Evolutionary conservation across 2,113 vertebrate species (phyloP).

Genomic region (Chaetura pelagica): DNA sequence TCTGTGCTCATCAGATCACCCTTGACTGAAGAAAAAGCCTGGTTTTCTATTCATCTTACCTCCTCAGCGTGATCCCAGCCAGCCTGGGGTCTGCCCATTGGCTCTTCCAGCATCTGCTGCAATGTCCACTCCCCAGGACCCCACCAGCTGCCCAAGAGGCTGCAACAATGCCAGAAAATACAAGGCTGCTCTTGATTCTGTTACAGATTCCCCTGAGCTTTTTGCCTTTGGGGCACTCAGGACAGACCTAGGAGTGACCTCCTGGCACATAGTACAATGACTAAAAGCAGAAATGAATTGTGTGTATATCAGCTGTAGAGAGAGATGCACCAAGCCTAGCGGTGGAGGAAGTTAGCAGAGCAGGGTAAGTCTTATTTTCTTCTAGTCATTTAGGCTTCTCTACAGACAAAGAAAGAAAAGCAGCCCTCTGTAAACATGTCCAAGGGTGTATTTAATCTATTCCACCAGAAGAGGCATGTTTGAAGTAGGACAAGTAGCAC

Average conservation of each 20-base stretch:
- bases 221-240: background rate
- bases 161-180: background rate
- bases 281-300: background rate
- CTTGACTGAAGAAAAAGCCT: background rate
- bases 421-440: background rate
- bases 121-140: background rate
- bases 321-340: background rate
- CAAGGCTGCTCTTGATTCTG: rapidly evolving
- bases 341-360: background rate
- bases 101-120: rapidly evolving
- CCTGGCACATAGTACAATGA: background rate
- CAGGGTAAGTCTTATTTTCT: background rate
- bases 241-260: background rate
- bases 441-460: background rate
- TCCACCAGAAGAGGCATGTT: background rate
- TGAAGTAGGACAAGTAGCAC: background rate
- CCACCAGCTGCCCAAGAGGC: rapidly evolving
- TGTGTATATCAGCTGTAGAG: rapidly evolving
- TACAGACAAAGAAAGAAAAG: background rate
- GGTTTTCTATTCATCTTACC: background rate
- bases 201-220: background rate
- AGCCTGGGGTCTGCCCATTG: background rate
- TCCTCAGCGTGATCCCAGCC: background rate
- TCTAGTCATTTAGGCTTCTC: background rate
- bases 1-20: background rate